Conservation (phyloP, 2,888 invertebrate genomes). For the Nephrotoma flavescens region DNA sequence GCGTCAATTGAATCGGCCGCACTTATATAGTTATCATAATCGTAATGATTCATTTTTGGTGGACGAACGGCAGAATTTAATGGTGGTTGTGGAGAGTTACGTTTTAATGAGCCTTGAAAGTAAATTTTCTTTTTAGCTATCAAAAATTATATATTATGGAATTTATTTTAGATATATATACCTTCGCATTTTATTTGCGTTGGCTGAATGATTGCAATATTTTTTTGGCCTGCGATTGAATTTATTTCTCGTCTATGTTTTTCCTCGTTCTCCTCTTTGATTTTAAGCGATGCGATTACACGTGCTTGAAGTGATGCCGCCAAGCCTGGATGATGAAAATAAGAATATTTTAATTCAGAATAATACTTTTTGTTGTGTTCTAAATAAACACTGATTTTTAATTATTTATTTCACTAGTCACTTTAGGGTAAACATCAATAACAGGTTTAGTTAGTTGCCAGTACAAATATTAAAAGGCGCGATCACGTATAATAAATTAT, state of each 20-base stretch:
- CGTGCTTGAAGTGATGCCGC: slow-evolving; percentile 72
- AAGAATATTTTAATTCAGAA: neutral
- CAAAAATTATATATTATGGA: neutral
- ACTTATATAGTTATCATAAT: neutral
- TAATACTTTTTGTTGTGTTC: neutral
- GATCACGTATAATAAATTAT: too few species aligned
- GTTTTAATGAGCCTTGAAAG: slow-evolving; percentile 28
- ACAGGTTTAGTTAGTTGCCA: too few species aligned
- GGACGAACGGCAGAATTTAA: slow-evolving; percentile 35
- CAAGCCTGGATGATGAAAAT: slow-evolving; percentile 37
- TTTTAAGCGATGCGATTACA: slow-evolving; percentile 51
- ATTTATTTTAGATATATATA: slow-evolving; percentile 5
- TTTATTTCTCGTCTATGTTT: slow-evolving; percentile 26
- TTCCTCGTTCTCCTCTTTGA: slow-evolving; percentile 35
- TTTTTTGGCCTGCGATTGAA: slow-evolving; percentile 11
- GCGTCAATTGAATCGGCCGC: neutral
- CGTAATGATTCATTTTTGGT: slow-evolving; percentile 29
- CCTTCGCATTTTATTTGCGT: slow-evolving; percentile 15
- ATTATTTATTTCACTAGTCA: neutral
- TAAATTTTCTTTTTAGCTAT: neutral
- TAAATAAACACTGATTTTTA: neutral
- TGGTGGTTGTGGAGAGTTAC: slow-evolving; percentile 37
- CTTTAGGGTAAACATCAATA: neutral
- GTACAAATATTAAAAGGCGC: too few species aligned
- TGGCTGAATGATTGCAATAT: slow-evolving; percentile 9